phyloP scores from a whole-genome alignment of 1,140 invertebrate species.

The Capitella teleta region DNA sequence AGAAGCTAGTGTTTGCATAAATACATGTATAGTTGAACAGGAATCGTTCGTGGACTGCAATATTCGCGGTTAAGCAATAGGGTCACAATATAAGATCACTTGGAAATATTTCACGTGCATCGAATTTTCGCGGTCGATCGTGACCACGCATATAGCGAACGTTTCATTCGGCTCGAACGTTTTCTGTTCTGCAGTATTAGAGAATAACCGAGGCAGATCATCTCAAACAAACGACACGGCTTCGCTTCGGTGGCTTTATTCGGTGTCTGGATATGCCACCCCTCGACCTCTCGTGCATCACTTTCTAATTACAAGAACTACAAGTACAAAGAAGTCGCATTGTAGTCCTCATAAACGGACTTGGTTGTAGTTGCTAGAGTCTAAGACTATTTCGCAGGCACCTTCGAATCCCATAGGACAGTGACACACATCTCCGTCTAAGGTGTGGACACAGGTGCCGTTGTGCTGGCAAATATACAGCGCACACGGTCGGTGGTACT shows the following conservation, averaged over 20 bases:
- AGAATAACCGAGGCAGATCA: not conserved
- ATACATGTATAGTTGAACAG: not conserved
- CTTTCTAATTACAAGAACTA: not conserved
- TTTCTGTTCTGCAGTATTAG: too few species aligned
- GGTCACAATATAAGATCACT: too few species aligned
- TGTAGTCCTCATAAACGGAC: not conserved
- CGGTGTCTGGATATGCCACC: not conserved
- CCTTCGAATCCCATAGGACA: conserved; percentile 6
- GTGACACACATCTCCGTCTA: conserved; percentile 5
- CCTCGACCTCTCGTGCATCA: not conserved
- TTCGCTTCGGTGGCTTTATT: not conserved
- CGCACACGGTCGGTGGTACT: conserved; percentile 8
- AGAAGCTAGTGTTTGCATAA: not conserved
- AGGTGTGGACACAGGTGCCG: conserved; percentile 9
- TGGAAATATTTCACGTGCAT: too few species aligned
- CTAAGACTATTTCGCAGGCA: not conserved
- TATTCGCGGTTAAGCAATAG: too few species aligned
- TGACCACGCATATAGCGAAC: too few species aligned
- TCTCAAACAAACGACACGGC: not conserved
- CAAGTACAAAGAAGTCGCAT: not conserved
- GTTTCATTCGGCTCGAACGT: too few species aligned
- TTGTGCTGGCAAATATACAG: conserved; percentile 6
- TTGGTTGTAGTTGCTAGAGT: not conserved
- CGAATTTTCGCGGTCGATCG: too few species aligned
- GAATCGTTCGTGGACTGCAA: too few species aligned